Percentiles rank a stretch among this genome's conserved stretches.
These are phyloP conservation scores for Chloropsis cyanopogon DNA, from an alignment of 2,113 vertebrate species.

Conservation along the genomic window DNA sequence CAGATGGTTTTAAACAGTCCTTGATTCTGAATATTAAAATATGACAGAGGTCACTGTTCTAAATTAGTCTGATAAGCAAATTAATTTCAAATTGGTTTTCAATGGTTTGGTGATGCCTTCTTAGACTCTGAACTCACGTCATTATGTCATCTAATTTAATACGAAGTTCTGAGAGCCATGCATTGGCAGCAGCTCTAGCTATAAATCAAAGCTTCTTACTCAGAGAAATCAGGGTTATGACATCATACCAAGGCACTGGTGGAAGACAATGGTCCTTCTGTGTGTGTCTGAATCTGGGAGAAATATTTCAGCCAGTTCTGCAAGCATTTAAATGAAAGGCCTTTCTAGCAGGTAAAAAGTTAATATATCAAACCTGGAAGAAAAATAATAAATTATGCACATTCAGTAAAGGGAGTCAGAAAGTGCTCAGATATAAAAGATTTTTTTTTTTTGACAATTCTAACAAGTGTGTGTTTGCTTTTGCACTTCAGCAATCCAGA, in stretches of 20 bases:
- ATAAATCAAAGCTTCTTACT: conserved; percentile 39
- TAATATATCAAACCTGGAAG: conserved; percentile 43
- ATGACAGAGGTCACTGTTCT: neutral
- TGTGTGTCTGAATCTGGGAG: conserved; percentile 31
- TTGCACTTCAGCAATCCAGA: conserved; percentile 17
- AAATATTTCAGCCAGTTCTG: conserved; percentile 30
- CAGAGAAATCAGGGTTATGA: conserved; percentile 22
- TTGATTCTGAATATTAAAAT: neutral
- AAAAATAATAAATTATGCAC: conserved; percentile 51
- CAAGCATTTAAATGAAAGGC: conserved; percentile 36
- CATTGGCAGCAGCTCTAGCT: neutral
- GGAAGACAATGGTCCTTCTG: conserved; percentile 61
- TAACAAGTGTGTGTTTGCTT: conserved; percentile 35
- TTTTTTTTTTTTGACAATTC: conserved; percentile 19
- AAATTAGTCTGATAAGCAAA: neutral
- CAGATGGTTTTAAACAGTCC: neutral
- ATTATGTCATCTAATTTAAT: conserved; percentile 28
- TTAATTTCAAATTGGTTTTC: conserved; percentile 28
- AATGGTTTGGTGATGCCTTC: neutral
- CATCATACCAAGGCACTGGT: conserved; percentile 23
- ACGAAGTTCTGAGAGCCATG: neutral
- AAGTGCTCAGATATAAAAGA: conserved; percentile 5
- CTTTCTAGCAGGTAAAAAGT: conserved; percentile 55
- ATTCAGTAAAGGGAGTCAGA: conserved; percentile 11
- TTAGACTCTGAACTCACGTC: neutral